Percentiles rank a stretch among this genome's conserved stretches.
phyloP scores from a whole-genome alignment of 2,113 vertebrate genomes.

The Rhea americana region DNA sequence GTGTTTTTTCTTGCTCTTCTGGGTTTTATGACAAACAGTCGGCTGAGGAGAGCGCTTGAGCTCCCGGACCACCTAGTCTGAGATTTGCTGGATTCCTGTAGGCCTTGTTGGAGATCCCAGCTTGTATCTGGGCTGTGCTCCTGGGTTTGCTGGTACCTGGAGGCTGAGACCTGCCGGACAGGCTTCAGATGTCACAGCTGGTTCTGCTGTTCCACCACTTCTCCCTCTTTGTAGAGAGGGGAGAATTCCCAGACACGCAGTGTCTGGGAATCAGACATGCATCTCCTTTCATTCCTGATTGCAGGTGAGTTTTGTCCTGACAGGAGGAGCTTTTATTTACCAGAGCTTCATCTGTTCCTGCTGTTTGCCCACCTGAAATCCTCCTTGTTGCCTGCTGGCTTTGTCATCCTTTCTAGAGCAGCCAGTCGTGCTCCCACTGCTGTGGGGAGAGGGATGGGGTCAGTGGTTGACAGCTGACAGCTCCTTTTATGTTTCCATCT shows the following conservation, averaged over 20 bases:
- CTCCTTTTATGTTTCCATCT: constrained; percentile 65
- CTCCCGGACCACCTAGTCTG: neutral
- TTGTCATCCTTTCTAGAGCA: constrained; percentile 19
- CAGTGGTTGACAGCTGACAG: constrained; percentile 44
- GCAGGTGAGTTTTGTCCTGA: neutral
- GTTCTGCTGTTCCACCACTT: neutral
- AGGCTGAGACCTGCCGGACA: neutral
- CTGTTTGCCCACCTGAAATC: constrained; percentile 17
- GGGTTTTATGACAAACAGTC: neutral
- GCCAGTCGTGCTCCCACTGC: neutral
- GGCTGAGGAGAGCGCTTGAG: neutral
- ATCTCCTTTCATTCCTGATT: neutral
- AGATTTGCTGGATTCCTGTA: neutral
- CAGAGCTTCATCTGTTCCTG: neutral
- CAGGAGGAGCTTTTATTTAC: neutral
- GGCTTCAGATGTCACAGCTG: neutral
- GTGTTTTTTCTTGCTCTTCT: neutral
- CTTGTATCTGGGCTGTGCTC: neutral
- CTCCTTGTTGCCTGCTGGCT: neutral
- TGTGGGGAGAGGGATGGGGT: neutral
- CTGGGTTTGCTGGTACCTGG: neutral
- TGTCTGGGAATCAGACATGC: too few relatives aligned
- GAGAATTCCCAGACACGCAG: neutral
- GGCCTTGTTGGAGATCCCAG: neutral
- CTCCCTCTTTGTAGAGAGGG: neutral